Conservation (phyloP, 2,797 vertebrate species). For the Siniperca undulata region DNA sequence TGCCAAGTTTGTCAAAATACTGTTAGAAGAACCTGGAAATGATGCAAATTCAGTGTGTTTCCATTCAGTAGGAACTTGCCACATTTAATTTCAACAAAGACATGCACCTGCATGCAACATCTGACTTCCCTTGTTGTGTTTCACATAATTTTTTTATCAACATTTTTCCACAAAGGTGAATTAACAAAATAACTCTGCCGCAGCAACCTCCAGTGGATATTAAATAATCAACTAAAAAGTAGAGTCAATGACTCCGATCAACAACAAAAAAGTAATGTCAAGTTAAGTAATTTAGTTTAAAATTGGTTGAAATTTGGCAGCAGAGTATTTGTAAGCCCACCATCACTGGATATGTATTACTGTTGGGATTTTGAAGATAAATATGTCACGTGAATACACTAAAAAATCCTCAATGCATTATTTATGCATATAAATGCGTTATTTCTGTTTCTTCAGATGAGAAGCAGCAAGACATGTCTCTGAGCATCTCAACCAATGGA, state of each 20-base stretch:
- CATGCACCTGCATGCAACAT: not conserved
- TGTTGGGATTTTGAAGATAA: not conserved
- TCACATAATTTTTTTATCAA: not conserved
- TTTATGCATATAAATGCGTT: too few relatives aligned
- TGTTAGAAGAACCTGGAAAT: not conserved
- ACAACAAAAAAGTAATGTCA: not conserved
- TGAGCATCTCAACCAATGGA: constrained; percentile 91
- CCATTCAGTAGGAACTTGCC: not conserved
- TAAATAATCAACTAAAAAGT: not conserved
- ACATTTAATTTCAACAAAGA: not conserved
- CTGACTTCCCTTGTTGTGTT: not conserved
- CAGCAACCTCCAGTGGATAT: not conserved
- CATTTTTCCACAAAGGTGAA: not conserved
- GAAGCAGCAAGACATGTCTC: constrained; percentile 90
- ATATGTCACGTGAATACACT: not conserved
- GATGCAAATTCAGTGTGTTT: not conserved
- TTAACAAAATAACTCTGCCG: not conserved
- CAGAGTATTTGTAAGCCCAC: not conserved
- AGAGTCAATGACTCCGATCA: not conserved
- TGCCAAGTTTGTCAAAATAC: not conserved
- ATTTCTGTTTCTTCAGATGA: constrained; percentile 83
- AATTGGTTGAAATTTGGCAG: not conserved
- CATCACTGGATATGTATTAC: not conserved
- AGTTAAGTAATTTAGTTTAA: not conserved
- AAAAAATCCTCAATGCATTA: not conserved